Evolutionary conservation across 1,140 invertebrate genomes (phyloP), one percentile per base, ranked within the genome.

Genomic region (Branchinecta lynchi): DNA sequence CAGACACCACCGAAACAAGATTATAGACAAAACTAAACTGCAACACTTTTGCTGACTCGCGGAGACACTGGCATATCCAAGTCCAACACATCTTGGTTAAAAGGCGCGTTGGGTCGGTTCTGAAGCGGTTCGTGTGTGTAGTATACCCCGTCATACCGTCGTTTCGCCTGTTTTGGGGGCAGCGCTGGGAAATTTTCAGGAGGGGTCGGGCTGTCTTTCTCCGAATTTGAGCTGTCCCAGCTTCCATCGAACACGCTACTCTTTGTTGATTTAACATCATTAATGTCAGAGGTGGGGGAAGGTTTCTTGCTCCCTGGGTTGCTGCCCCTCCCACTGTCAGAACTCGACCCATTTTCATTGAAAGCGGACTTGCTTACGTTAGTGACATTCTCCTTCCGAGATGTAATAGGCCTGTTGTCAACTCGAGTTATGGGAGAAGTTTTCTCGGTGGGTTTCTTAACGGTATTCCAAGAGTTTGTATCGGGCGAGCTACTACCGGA

Each of bases 61-160:
- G 51, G 12, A 12, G 12, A 15, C 17, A 20, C 12, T 60, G 51
- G 51, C 51, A 60, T 60, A 60, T 86, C 85, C 67, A 89, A 77
- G 78, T 90, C 88, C 85, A 86, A 88, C 68, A 84, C 82, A 79
- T 90, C 89, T 69, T 87, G 85, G 73, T 89, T 87, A 78, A 91
- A 91, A 70, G 89, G 86, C 72, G 84, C 81, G 71, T 86, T 80
- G 21, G 89, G 89, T 75, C 84, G 84, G 74, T 86, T 85, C 5
- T 85, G 83, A 72, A 92, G 77, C 68, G 89, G 89, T 81, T 92
- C 89, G 75, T 90, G 81, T 10, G 89, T 92, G 72, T 84, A 80
- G 79, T 92, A 92, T 71, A 86, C 85, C 75, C 84, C 86, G 75
- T 92, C 89, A 76, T 90, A 91, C 73, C 79, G 67, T 17, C 70